A percentile compares a stretch with the other conserved stretches of the same genome.
Conservation (phyloP, 2,888 invertebrate genomes). For the Spodoptera exigua region DNA sequence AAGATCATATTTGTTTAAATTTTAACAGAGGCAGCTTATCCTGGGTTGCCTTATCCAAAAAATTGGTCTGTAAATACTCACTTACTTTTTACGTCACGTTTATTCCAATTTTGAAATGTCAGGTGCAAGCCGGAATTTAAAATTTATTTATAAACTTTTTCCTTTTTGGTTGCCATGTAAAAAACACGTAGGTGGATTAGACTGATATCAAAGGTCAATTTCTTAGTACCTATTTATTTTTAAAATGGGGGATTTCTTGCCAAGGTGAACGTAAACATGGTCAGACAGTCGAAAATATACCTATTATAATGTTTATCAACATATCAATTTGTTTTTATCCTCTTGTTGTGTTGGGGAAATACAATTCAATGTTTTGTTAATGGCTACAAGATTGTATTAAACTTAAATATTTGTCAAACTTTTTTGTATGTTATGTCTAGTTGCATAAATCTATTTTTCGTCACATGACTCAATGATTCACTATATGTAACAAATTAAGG, state of each 20-base stretch:
- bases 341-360: too few relatives aligned
- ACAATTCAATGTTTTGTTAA: too few relatives aligned
- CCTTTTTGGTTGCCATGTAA: too few relatives aligned
- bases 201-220: not conserved
- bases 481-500: too few relatives aligned
- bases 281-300: conserved; percentile 10
- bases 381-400: too few relatives aligned
- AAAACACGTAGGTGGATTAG: too few relatives aligned
- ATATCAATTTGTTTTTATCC: not conserved
- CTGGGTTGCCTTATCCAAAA: not conserved
- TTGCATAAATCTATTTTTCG: too few relatives aligned
- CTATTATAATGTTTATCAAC: conserved; percentile 23
- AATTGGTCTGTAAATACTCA: not conserved
- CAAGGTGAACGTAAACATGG: conserved; percentile 24
- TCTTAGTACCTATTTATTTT: not conserved
- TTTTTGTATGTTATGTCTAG: too few relatives aligned
- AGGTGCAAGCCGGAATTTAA: not conserved
- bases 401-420: too few relatives aligned
- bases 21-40: conserved; percentile 46
- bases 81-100: not conserved
- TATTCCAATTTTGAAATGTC: conserved; percentile 21
- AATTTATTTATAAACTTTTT: not conserved
- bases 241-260: conserved; percentile 7
- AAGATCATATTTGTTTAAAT: conserved; percentile 39
- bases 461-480: too few relatives aligned